phyloP scores from a whole-genome alignment of 2,888 invertebrate genomes.

The Brachyptera putata region DNA sequence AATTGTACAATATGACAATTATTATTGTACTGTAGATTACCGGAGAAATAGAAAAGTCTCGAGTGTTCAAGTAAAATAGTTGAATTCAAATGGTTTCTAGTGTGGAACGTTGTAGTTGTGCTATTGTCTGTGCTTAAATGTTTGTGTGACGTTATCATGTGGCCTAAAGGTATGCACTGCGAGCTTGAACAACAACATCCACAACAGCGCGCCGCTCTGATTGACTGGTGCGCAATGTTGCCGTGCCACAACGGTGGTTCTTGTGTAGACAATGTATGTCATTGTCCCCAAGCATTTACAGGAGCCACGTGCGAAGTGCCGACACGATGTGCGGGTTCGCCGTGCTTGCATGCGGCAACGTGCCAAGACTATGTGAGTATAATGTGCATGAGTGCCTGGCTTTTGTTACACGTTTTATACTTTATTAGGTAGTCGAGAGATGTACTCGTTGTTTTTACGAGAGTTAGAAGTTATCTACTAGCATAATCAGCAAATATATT shows the following conservation, averaged over 20 bases:
- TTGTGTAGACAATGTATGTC: conserved; percentile 50
- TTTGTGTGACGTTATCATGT: too few species aligned
- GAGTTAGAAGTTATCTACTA: too few species aligned
- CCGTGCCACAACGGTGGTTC: conserved; percentile 59
- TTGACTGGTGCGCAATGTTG: conserved; percentile 48
- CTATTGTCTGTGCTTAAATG: conserved; percentile 2
- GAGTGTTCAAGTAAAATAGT: too few species aligned
- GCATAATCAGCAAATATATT: too few species aligned
- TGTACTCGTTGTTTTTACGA: too few species aligned
- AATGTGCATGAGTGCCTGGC: background rate
- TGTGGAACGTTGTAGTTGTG: too few species aligned
- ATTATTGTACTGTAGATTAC: too few species aligned
- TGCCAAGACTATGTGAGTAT: conserved; percentile 63
- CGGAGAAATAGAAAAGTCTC: too few species aligned
- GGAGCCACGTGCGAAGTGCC: conserved; percentile 42
- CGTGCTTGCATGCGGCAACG: conserved; percentile 57
- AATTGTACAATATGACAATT: too few species aligned
- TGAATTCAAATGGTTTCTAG: too few species aligned
- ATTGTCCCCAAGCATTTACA: conserved; percentile 46
- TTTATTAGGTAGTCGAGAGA: too few species aligned
- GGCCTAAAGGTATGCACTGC: conserved; percentile 30
- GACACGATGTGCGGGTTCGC: conserved; percentile 47
- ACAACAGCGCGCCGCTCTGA: conserved; percentile 1
- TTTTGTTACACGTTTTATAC: too few species aligned
- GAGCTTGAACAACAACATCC: conserved; percentile 13